Evolutionary conservation across 2,797 vertebrate genomes (phyloP).

Genomic region (Ispidina picta): DNA sequence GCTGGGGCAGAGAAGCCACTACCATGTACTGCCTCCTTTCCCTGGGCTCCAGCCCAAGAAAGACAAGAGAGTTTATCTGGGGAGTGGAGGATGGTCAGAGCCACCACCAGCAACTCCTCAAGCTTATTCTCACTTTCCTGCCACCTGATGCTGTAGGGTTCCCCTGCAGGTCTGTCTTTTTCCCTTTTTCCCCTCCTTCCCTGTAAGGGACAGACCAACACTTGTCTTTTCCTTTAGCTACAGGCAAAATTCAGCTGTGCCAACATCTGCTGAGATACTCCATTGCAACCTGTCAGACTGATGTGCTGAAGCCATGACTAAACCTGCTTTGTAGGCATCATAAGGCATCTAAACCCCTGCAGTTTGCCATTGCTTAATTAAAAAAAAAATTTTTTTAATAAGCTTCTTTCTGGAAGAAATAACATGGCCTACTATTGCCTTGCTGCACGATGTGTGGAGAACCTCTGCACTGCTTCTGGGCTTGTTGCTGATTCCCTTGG

Average conservation of each 20-base stretch:
- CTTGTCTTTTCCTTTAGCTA: background rate
- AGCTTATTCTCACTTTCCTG: background rate
- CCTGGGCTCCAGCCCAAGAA: background rate
- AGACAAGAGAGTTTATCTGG: background rate
- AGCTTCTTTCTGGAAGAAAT: background rate
- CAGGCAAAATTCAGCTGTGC: background rate
- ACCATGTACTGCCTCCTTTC: rapidly evolving
- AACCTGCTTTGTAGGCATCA: background rate
- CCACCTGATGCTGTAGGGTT: background rate
- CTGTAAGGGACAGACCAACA: background rate
- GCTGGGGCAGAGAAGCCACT: background rate
- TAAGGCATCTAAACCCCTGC: background rate
- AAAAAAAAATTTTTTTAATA: background rate
- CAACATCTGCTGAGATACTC: background rate
- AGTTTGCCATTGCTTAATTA: background rate
- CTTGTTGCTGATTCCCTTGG: background rate
- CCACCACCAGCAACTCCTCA: background rate
- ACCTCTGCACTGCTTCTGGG: background rate
- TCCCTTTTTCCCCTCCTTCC: background rate
- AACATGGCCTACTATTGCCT: rapidly evolving
- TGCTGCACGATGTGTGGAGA: background rate
- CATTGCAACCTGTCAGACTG: background rate
- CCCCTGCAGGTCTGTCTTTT: background rate
- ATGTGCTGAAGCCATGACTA: background rate
- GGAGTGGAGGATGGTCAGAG: background rate